Base-by-base conservation (phyloP, 1,140 invertebrate species). In the Cyclargus thomasi region DNA sequence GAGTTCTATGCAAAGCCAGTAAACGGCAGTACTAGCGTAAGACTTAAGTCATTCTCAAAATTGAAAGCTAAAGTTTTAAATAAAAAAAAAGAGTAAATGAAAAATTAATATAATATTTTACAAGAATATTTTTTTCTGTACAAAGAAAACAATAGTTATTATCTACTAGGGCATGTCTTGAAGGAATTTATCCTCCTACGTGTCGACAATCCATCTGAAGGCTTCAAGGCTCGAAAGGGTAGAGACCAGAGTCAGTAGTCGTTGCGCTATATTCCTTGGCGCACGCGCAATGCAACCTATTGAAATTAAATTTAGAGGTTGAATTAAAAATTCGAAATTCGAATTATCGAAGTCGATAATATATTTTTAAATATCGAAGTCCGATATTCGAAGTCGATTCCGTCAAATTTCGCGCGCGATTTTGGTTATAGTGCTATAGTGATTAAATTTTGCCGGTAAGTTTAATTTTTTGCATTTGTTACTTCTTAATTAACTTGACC, bases 251-350 rank as follows among this genome's bases (percentile, higher is more conserved):
- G 63, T 74, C 74, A 85, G 83, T 87, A 76, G 75, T 66, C 67
- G 71, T 68, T 78, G 85, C 72, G 82, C 80, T 72, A 70, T 67
- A 63, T 57, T 69, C 63, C 63, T 70, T 66, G 47, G 76, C 81
- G 83, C 83, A 86, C 85, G 85, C 83, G 83, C 76, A 55, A 64
- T 69, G 72, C 80, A 81, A 70, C 80, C 79, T 78, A 79, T 69
- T 83, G 75, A 76, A 79, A 71, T 68, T 74, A 74, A 65, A 66
- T 82, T 81, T 79, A 86, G 80, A 83, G 85, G 85, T 80, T 82
- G 82, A 75, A 53, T 63, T 47, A 69, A 74, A 62, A 71, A 70
- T 62, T n/a, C 63, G 59, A 53, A 76, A 68, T 76, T 76, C 69
- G 70, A 81, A 74, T 70, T 67, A 68, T 75, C 74, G 69, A 74